Evolutionary conservation across 2,888 invertebrate species (phyloP), one percentile per base, ranked within the genome.

Genomic region (Nomada ruficornis): DNA sequence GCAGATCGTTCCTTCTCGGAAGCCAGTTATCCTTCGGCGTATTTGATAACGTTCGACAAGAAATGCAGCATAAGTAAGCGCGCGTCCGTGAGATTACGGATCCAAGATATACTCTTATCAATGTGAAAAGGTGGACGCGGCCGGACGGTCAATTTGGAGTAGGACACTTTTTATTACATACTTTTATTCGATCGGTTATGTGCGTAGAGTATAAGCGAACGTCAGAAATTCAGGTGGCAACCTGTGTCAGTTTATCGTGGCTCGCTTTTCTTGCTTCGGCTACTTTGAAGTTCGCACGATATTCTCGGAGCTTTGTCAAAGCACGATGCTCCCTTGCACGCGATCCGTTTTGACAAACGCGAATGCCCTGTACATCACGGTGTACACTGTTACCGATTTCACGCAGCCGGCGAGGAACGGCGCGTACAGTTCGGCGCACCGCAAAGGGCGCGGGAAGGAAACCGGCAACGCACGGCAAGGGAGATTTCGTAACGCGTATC

Each of bases 1-100:
- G 74, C 83, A 80, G 85, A 86, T 88, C 82, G 82, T 83, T 84
- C 78, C 81, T 86, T 88, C 88, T 83, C 72, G 72, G 88, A 88
- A 88, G 77, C 73, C 69, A 44, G 80, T 80, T 85, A 86, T 85
- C 72, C 82, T 84, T 86, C 82, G 72, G 54, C 80, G 67, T 84
- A 86, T 79, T 82, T 78, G 88, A 87, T 88, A 87, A 87, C 77
- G 76, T 81, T 74, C 69, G 73, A 82, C 73, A 75, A 82, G 76
- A 71, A 83, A 83, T 77, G 79, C 75, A 71, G 70, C 74, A 62
- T 71, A 84, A 78, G 69, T 72, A 63, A 18, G 73, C 75, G 64
- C 57, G 77, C 80, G 60, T 62, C 72, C 59, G 68, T 77, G 71
- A 85, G 85, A 85, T 85, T 84, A 85, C 70, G 73, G 69, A 62